Conservation (phyloP, 2,888 invertebrate genomes). For the Spilosoma lubricipeda region DNA sequence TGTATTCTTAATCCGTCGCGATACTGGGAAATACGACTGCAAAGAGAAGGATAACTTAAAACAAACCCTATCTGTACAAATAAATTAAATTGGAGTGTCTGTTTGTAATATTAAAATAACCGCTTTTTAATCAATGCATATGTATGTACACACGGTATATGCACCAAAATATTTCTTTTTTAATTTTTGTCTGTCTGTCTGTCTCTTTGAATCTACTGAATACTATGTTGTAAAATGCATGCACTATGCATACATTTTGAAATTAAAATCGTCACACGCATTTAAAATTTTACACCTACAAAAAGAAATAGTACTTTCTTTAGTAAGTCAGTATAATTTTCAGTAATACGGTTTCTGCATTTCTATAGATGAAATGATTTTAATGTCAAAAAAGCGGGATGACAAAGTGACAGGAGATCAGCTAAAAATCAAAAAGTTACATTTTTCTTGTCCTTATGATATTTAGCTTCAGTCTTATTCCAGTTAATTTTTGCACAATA, state of each 20-base stretch:
- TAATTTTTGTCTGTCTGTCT: no score
- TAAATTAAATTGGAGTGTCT: no score
- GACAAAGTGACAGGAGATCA: background rate
- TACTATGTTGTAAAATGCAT: background rate
- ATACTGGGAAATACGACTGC: no score
- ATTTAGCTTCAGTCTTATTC: conserved; percentile 43
- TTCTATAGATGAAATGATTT: background rate
- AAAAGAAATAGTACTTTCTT: conserved; percentile 9
- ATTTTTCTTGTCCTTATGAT: background rate
- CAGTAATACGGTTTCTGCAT: background rate
- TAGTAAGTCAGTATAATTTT: background rate
- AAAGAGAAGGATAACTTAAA: no score
- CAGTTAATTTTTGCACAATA: conserved; percentile 69
- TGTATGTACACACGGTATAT: no score
- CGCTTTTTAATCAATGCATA: no score
- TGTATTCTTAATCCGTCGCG: no score
- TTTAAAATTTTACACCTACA: background rate
- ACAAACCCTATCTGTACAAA: no score
- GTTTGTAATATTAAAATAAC: no score
- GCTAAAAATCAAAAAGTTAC: background rate
- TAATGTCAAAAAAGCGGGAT: background rate
- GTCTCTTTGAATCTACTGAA: no score
- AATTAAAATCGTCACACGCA: background rate
- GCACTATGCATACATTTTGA: background rate
- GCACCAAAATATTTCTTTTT: no score